These are phyloP conservation scores for Bradysia coprophila DNA, from an alignment of 1,140 invertebrate species.

Conservation along the genomic window DNA sequence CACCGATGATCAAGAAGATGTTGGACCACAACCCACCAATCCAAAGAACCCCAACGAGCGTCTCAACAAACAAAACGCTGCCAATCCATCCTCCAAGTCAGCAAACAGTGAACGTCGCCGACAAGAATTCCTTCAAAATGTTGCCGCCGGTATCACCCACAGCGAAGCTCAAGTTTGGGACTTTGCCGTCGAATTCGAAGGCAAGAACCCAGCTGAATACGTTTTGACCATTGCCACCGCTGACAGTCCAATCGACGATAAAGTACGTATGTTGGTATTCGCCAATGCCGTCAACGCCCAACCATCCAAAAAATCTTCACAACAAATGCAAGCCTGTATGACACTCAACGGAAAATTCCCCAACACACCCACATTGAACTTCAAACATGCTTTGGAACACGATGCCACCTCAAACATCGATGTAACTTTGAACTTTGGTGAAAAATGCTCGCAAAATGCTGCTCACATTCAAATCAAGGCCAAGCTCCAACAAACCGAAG, in stretches of 20 bases:
- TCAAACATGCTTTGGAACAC: slow-evolving; percentile 27
- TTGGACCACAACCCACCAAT: neutral
- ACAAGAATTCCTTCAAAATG: slow-evolving; percentile 28
- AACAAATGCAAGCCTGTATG: slow-evolving; percentile 21
- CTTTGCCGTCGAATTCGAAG: slow-evolving; percentile 27
- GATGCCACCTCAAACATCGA: slow-evolving; percentile 26
- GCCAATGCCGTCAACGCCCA: slow-evolving; percentile 27
- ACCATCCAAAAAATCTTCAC: slow-evolving; percentile 7
- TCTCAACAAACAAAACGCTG: slow-evolving; percentile 1
- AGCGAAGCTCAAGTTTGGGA: slow-evolving; percentile 24
- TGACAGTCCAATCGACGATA: slow-evolving; percentile 29
- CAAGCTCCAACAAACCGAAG: slow-evolving; percentile 25
- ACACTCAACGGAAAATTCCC: slow-evolving; percentile 22
- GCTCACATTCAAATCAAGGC: slow-evolving; percentile 25
- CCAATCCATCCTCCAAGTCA: slow-evolving; percentile 12
- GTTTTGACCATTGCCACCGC: slow-evolving; percentile 27
- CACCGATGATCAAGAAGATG: slow-evolving; percentile 2
- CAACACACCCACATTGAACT: slow-evolving; percentile 27
- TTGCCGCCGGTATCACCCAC: slow-evolving; percentile 25
- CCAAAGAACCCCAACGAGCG: slow-evolving; percentile 4
- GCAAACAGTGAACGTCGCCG: slow-evolving; percentile 25
- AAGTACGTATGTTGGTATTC: slow-evolving; percentile 25
- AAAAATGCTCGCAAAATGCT: slow-evolving; percentile 11
- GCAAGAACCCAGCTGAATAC: slow-evolving; percentile 23
- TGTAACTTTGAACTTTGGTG: slow-evolving; percentile 27